These are phyloP conservation scores for Poeciliopsis paucimaculata DNA, from an alignment of 2,797 vertebrate genomes.

Conservation along the genomic window DNA sequence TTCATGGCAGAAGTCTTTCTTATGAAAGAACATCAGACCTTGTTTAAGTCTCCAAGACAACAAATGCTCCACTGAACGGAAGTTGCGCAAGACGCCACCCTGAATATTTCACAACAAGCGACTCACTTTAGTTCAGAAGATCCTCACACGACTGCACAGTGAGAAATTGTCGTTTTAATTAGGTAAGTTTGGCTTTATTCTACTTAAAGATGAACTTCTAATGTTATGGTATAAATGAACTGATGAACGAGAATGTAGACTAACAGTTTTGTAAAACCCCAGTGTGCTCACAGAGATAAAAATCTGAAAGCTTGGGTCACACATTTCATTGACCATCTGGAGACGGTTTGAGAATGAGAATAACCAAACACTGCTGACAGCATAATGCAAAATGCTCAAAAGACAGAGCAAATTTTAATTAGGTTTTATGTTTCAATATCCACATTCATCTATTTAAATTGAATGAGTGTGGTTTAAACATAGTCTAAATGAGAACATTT, in stretches of 20 bases:
- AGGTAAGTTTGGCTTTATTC: not conserved
- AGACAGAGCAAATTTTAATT: not conserved
- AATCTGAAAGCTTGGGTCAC: not conserved
- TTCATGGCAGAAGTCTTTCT: not conserved
- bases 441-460: not conserved
- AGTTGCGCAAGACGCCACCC: not conserved
- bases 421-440: not conserved
- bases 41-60: not conserved
- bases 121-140: not conserved
- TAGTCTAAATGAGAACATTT: not conserved
- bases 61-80: not conserved
- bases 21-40: not conserved
- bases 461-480: not conserved
- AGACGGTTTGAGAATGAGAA: not conserved
- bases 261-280: not conserved
- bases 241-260: not conserved
- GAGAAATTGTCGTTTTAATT: not conserved
- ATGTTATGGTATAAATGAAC: not conserved
- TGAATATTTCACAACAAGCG: not conserved
- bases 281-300: not conserved
- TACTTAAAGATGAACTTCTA: not conserved
- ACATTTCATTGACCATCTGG: not conserved
- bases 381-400: not conserved
- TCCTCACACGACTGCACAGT: not conserved
- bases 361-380: not conserved